Evolutionary conservation across 2,888 invertebrate species (phyloP).

Genomic region (Lottia gigantea): DNA sequence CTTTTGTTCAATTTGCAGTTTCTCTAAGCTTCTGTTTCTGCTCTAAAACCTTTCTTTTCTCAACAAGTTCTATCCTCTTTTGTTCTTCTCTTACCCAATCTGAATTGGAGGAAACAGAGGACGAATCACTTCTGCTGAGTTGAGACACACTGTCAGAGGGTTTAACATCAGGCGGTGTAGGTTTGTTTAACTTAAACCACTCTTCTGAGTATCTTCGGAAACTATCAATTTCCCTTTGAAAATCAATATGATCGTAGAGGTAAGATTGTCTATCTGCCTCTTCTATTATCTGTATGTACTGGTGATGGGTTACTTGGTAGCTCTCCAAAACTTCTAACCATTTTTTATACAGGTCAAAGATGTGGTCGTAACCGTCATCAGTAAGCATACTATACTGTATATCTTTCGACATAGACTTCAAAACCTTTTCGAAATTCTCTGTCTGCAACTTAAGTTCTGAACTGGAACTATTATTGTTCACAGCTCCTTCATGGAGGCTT

Average conservation of each 20-base stretch:
- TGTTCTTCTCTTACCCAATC: background rate
- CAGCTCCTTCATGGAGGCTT: no score
- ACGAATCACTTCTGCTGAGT: background rate
- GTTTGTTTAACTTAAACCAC: background rate
- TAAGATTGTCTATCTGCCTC: background rate
- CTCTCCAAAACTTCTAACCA: background rate
- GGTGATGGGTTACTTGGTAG: background rate
- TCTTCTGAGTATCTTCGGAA: background rate
- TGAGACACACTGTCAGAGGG: background rate
- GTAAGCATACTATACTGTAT: no score
- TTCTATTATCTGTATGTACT: background rate
- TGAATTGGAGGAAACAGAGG: background rate
- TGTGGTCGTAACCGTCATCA: no score
- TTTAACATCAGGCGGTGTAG: background rate
- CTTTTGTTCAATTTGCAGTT: no score
- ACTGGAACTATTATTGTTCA: no score
- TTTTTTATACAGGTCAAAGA: background rate
- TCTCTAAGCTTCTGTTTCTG: constrained; percentile 1
- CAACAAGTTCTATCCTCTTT: background rate
- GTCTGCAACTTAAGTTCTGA: no score
- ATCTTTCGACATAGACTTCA: no score
- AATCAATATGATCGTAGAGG: background rate
- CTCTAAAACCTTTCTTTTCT: background rate
- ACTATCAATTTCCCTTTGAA: background rate
- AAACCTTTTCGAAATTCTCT: no score